Evolutionary conservation across 2,113 vertebrate species (phyloP).

Genomic region (Candoia aspera): DNA sequence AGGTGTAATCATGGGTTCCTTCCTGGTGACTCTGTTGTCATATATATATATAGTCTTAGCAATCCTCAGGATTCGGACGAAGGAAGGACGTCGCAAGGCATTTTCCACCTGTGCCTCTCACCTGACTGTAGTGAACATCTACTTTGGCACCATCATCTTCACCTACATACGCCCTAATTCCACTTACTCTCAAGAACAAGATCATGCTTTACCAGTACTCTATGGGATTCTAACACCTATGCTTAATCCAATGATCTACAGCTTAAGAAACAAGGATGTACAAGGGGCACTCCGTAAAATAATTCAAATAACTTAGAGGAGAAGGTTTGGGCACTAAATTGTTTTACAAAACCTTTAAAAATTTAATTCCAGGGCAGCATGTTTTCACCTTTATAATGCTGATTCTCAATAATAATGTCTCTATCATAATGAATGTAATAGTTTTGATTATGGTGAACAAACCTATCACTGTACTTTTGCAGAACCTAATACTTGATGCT

Average conservation of each 20-base stretch:
- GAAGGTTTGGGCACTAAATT: neutral
- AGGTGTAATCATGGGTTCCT: conserved; percentile 25
- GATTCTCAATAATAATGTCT: too few species aligned
- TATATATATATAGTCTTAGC: conserved; percentile 30
- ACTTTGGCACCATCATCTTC: conserved; percentile 42
- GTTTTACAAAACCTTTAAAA: neutral
- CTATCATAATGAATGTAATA: neutral
- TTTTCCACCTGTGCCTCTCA: conserved; percentile 56
- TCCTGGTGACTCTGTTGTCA: conserved; percentile 32
- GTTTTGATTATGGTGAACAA: neutral
- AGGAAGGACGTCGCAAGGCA: conserved; percentile 42
- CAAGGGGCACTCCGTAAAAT: neutral
- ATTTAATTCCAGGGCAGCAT: neutral
- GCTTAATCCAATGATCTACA: conserved; percentile 46
- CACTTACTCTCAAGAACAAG: conserved; percentile 24
- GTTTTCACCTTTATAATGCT: neutral
- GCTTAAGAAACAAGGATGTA: conserved; percentile 30
- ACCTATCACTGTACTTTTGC: neutral
- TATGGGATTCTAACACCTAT: conserved; percentile 43
- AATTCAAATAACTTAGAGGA: neutral
- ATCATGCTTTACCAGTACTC: conserved; percentile 33
- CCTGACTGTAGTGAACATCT: conserved; percentile 40
- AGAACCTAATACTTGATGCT: neutral
- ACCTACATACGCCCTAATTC: conserved; percentile 48
- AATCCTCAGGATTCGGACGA: conserved; percentile 42